These are phyloP conservation scores for Blastobasis adustella DNA, from an alignment of 2,888 invertebrate species.

Conservation along the genomic window DNA sequence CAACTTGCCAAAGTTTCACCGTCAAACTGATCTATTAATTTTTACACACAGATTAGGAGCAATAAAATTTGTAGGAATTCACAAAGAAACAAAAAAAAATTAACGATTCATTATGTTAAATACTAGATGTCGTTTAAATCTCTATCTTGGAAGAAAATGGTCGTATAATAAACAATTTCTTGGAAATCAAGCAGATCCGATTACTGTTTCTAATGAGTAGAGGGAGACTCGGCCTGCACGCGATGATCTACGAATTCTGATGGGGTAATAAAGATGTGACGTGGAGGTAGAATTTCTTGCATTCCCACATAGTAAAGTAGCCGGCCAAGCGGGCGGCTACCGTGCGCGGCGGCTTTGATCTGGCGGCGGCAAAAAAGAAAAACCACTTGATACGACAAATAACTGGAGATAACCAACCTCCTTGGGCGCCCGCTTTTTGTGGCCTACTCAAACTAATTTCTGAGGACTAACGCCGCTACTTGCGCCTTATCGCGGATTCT, in stretches of 20 bases:
- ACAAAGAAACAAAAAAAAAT: too few relatives aligned
- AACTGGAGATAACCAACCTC: constrained; percentile 58
- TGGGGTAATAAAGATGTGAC: constrained; percentile 48
- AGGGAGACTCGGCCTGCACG: constrained; percentile 20
- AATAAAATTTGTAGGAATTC: too few relatives aligned
- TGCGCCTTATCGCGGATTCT: constrained; percentile 33
- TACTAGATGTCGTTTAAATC: too few relatives aligned
- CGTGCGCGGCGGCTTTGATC: constrained; percentile 59
- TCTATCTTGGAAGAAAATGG: too few relatives aligned
- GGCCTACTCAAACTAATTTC: constrained; percentile 47
- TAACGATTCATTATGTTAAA: too few relatives aligned
- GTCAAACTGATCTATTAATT: too few relatives aligned
- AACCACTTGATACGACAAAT: constrained; percentile 70
- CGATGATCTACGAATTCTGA: constrained; percentile 34
- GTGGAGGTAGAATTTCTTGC: constrained; percentile 36
- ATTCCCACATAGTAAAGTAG: constrained; percentile 40
- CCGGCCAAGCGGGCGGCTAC: constrained; percentile 51
- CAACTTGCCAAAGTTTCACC: too few relatives aligned
- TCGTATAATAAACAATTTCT: constrained; percentile 36
- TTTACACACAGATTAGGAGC: too few relatives aligned
- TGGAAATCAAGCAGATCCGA: constrained; percentile 33
- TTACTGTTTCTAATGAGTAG: constrained; percentile 26
- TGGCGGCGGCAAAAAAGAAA: constrained; percentile 41
- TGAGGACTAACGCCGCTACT: constrained; percentile 35
- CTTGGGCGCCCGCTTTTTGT: constrained; percentile 57